These are phyloP conservation scores for Hirtodrosophila trivittata DNA, from an alignment of 2,888 invertebrate species.

Conservation along the genomic window DNA sequence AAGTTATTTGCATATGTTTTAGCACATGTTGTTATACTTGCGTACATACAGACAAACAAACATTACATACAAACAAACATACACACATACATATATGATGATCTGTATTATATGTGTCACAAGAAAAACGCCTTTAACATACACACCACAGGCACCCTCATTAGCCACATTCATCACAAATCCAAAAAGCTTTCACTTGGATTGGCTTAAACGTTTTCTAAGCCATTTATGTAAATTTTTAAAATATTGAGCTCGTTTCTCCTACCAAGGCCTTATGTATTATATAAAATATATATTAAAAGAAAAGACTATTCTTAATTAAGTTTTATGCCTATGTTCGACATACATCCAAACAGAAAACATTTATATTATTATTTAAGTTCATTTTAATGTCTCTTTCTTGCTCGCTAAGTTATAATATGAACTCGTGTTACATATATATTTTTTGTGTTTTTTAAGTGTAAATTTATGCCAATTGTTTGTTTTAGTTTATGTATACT, in stretches of 20 bases:
- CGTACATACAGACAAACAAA: constrained; percentile 23
- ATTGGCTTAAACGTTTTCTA: constrained; percentile 39
- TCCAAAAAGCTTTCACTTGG: constrained; percentile 13
- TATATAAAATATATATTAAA: constrained; percentile 63
- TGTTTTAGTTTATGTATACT: constrained; percentile 61
- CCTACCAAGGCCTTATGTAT: constrained; percentile 72
- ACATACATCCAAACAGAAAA: constrained; percentile 29
- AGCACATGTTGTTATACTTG: constrained; percentile 48
- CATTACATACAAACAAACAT: constrained; percentile 18
- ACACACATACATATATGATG: constrained; percentile 32
- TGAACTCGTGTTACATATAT: constrained; percentile 26
- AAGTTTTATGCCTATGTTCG: constrained; percentile 55
- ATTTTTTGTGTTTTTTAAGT: constrained; percentile 55
- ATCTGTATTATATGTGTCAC: constrained; percentile 72
- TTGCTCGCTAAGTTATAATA: constrained; percentile 65
- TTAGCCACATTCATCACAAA: constrained; percentile 15
- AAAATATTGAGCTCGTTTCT: constrained; percentile 47
- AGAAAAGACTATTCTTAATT: constrained; percentile 49
- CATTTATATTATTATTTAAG: constrained; percentile 49
- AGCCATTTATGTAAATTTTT: constrained; percentile 33
- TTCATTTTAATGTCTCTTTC: constrained; percentile 29
- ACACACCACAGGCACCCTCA: constrained; percentile 25
- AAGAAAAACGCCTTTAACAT: constrained; percentile 40
- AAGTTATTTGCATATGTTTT: constrained; percentile 52
- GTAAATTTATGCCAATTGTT: constrained; percentile 67